Base-by-base conservation (phyloP, 2,113 vertebrate genomes). In the Caranx melampygus region DNA sequence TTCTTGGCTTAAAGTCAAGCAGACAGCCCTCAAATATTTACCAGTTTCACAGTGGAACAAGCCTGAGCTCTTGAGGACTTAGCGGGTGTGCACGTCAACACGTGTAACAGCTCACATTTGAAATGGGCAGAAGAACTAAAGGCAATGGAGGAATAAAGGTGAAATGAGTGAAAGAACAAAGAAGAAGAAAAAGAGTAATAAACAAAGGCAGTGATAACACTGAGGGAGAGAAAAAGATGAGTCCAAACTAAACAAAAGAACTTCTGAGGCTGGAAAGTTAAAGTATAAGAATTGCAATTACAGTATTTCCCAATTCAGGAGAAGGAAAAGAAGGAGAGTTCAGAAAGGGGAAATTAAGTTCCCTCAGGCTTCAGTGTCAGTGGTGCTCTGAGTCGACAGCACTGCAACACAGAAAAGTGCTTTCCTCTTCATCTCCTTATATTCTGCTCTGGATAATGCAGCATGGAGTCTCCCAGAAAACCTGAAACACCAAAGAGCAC, bases 331-430 rank as follows among this genome's bases (percentile, higher is more conserved):
- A 77, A 51, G 45, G 79, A 16, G 40, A 73, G 45, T 42, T 54
- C n/a, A 45, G 57, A 72, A 40, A 64, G 15, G 37, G 44, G 63
- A 83, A 44, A 70, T 54, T 3, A 58, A 68, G 65, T 55, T 75
- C 69, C 74, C 65, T 15, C 37, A 78, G 77, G 83, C 55, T 31
- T 57, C 3, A 1, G 64, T 37, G 59, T 74, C 66, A 67, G 64
- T 14, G 51, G 47, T 78, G 58, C 78, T 42, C 64, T 12, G 33
- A 59, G 60, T 70, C 59, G 62, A 66, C 31, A 58, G 14, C n/a
- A 12, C 20, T 52, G 61, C 35, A 51, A 58, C 60, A 62, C 31
- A 77, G 37, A 76, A 72, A 73, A 81, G 37, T 21, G 34, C 42
- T 70, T 70, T 67, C 18, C 65, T 75, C 49, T 67, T 82, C 55